phyloP scores from a whole-genome alignment of 2,113 vertebrate genomes.

The Leptocoma aspasia region DNA sequence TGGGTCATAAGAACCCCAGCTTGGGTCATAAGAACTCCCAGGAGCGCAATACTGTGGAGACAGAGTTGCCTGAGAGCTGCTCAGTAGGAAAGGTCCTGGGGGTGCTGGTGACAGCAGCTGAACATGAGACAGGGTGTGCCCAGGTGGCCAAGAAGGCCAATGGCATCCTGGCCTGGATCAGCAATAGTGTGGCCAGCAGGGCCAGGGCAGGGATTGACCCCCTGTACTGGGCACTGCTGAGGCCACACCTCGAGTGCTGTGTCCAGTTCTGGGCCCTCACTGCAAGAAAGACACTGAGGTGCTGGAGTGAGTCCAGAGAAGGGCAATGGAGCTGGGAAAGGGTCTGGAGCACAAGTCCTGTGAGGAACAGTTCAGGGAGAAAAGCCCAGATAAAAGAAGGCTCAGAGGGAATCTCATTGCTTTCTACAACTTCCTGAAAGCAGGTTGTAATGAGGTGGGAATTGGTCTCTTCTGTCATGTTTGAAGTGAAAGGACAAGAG shows the following conservation, averaged over 20 bases:
- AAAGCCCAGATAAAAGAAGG: not conserved
- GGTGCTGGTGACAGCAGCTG: not conserved
- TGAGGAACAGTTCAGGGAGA: not conserved
- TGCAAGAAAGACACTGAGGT: not conserved
- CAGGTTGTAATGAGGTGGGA: not conserved
- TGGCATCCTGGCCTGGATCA: not conserved
- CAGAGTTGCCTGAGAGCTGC: not conserved
- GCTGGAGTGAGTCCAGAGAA: not conserved
- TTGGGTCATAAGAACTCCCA: not conserved
- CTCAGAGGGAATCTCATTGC: no score
- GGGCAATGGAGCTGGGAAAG: accelerated
- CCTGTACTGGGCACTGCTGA: not conserved
- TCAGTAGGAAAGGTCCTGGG: not conserved
- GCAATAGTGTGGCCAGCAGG: not conserved
- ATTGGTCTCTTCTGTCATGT: not conserved
- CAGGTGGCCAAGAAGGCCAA: not conserved
- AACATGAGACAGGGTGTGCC: not conserved
- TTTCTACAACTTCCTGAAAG: not conserved
- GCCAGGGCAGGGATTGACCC: not conserved
- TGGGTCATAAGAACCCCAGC: not conserved
- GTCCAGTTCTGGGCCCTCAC: not conserved
- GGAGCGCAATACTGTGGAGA: no score
- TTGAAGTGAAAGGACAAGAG: not conserved
- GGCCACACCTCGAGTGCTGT: not conserved
- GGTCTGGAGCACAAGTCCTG: not conserved